Percentiles rank a stretch among this genome's conserved stretches.
phyloP scores from a whole-genome alignment of 2,888 invertebrate genomes.

The Hipparchia semele region DNA sequence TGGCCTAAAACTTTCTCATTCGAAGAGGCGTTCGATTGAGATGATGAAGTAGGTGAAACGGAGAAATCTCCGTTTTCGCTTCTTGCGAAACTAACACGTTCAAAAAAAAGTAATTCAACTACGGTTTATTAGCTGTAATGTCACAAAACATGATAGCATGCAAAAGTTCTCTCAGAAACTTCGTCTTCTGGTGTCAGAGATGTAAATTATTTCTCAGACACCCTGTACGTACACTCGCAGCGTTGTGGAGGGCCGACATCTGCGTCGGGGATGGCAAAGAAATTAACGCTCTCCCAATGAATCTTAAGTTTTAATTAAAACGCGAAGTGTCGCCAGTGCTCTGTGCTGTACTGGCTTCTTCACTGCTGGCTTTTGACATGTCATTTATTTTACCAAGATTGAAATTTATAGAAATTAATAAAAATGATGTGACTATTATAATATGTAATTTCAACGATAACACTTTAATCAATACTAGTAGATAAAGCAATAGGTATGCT shows the following conservation, averaged over 20 bases:
- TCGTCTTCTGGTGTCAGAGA: slow-evolving; percentile 16
- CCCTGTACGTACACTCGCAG: slow-evolving; percentile 19
- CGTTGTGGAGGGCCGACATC: slow-evolving; percentile 45
- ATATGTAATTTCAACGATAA: too few species aligned
- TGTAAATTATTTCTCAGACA: slow-evolving; percentile 39
- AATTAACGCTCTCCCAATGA: slow-evolving; percentile 59
- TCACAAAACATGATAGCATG: slow-evolving; percentile 1
- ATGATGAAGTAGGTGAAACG: too few species aligned
- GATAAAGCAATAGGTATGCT: too few species aligned
- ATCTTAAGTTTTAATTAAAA: slow-evolving; percentile 72
- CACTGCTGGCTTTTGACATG: slow-evolving; percentile 14
- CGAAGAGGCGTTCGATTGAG: too few species aligned
- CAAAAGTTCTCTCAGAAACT: slow-evolving; percentile 31
- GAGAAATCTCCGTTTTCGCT: too few species aligned
- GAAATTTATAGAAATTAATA: not conserved
- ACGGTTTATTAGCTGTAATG: not conserved
- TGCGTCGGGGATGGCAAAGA: slow-evolving; percentile 50
- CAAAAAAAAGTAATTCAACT: too few species aligned
- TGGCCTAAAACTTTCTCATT: too few species aligned
- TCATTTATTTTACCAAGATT: not conserved
- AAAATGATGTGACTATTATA: too few species aligned
- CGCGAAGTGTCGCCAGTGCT: slow-evolving; percentile 27
- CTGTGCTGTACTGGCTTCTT: slow-evolving; percentile 2
- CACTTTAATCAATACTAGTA: too few species aligned
- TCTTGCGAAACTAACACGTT: too few species aligned